Conservation (phyloP, 2,888 invertebrate species). For the Chrysopilus asiliformis region DNA sequence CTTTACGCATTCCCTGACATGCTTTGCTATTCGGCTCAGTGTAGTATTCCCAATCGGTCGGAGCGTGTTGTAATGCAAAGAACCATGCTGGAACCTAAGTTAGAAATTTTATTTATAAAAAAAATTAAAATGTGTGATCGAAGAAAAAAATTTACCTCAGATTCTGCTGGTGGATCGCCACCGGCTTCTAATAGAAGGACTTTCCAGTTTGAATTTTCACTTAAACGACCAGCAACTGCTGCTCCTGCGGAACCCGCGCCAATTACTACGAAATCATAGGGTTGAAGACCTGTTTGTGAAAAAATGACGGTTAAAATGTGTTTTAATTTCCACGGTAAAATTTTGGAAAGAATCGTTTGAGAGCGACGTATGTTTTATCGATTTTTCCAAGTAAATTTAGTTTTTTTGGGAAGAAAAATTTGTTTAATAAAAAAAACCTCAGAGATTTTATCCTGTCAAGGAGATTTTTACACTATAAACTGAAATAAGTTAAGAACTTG, state of each 20-base stretch:
- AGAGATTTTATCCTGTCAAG: no score
- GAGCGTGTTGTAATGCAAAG: slow-evolving; percentile 73
- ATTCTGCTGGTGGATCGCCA: slow-evolving; percentile 45
- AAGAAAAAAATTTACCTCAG: slow-evolving; percentile 32
- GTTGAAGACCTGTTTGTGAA: no score
- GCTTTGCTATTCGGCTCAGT: slow-evolving; percentile 72
- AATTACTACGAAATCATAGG: slow-evolving; percentile 46
- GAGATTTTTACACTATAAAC: no score
- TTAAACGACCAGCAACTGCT: slow-evolving; percentile 50
- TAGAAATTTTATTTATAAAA: slow-evolving; percentile 69
- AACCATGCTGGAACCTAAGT: slow-evolving; percentile 64
- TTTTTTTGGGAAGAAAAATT: not conserved
- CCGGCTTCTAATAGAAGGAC: slow-evolving; percentile 70
- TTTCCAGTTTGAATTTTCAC: slow-evolving; percentile 62
- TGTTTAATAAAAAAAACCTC: no score
- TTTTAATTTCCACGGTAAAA: not conserved
- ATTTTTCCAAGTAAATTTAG: not conserved
- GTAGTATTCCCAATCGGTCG: slow-evolving; percentile 86
- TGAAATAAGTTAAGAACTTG: no score
- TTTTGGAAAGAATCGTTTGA: not conserved
- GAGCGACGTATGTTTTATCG: not conserved
- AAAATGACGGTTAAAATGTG: not conserved
- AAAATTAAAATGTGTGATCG: not conserved
- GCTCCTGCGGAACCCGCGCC: slow-evolving; percentile 49
- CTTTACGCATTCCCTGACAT: slow-evolving; percentile 76